Base-by-base conservation (phyloP, 2,888 invertebrate species). In the Volucella inanis region DNA sequence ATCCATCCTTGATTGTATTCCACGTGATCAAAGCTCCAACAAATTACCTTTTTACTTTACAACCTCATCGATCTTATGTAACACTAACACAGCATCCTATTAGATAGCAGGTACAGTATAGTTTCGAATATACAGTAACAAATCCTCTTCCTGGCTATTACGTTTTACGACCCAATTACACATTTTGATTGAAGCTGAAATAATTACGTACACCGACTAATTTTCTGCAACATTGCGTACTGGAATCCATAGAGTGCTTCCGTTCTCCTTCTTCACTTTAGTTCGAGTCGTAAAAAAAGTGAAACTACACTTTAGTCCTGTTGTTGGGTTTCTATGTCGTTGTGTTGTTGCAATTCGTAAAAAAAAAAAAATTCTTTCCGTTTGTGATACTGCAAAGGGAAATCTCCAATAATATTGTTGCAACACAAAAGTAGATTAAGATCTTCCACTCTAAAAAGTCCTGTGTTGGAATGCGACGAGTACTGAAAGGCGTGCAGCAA, bases 351-450 rank as follows among this genome's bases (percentile, higher is more conserved):
- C 47, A 47, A 54, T 18, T 65, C n/a, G 43, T 38, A 31, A 6
- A 31, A 31, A 31, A 22, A 22, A 6, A 2, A 31, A 31, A 6
- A 6, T 31, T 14, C 14, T 18, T 41, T 62, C 72, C 43, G 38
- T 61, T 72, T 67, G 47, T 18, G 71, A 72, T 43, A 31, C 31
- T 52, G 43, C 15, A 47, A 39, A 71, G 54, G n/a, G 45, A 54
- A 77, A 71, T 83, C 79, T 57, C 59, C 68, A 74, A 68, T 75
- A 78, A 80, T 71, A 62, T 59, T 70, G 80, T 71, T 76, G 80
- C 76, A 85, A 70, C 47, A 61, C 65, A 31, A 47, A 59, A 80
- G 61, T 75, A 75, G 79, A 84, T 84, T 84, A 75, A 84, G 79
- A 70, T 79, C 83, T 75, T 70, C 50, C 75, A 72, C 22, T 82